Base-by-base conservation (phyloP, 1,140 invertebrate species). In the Tetragonula clypearis region DNA sequence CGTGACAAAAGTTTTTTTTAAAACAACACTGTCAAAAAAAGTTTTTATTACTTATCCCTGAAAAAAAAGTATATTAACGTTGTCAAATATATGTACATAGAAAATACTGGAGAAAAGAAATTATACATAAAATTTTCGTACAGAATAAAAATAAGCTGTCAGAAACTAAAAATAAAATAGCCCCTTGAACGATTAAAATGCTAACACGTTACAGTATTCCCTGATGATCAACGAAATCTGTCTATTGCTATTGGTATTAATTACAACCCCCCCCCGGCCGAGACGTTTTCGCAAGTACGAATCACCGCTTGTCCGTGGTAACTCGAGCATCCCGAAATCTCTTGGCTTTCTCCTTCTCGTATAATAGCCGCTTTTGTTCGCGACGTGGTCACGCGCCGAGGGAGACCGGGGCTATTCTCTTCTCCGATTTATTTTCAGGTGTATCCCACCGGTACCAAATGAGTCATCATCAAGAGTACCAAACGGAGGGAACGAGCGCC, bases 391-490 rank as follows among this genome's bases (percentile, higher is more conserved):
- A 71, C 35, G 35, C 69, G 69, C 71, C 5, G 23, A 72, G 53
- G 71, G 71, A 72, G 41, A 72, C 69, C 30, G 41, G 23, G 14
- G 69, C 35, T 41, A 66, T 74, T 53, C 26, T 49, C 53, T 12
- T 15, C 41, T 8, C 11, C 4, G 19, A 66, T 69, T 65, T 71
- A 58, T 55, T 82, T 35, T 9, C 80, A 93, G 92, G 90, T 56
- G 92, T 94, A 12, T 86, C 93, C 0, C 94, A 95, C 65, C 92
- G 94, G 88, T 95, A 95, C 80, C 92, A 94, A 85, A 92, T 95
- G 87, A 49, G 87, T 0, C 94, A 95, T 86, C 94, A 95, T 56
- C 94, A 94, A 65, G 94, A 95, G 23, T 95, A 95, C 49, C 93
- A 92, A 71, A 73, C 91, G 0, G 94, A 94, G 75, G 77, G 86